A percentile compares a stretch with the other conserved stretches of the same genome.
These are phyloP conservation scores for Gambusia holbrooki DNA, from an alignment of 2,113 vertebrate genomes.

Conservation along the genomic window DNA sequence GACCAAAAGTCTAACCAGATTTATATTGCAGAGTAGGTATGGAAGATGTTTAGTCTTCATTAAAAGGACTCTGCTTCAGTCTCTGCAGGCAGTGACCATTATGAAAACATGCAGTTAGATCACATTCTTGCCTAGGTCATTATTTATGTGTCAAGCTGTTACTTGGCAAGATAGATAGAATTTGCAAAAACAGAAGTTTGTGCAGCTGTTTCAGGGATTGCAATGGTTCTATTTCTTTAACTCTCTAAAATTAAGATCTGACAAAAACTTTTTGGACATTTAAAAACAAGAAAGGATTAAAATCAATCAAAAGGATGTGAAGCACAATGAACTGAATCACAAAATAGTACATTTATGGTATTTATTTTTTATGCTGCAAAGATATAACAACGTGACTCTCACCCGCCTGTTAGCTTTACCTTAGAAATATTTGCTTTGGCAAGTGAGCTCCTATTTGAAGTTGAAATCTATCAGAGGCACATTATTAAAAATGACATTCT, in stretches of 20 bases:
- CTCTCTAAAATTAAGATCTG: slow-evolving; percentile 10
- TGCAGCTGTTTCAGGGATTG: background rate
- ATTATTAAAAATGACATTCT: background rate
- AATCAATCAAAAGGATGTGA: background rate
- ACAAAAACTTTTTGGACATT: background rate
- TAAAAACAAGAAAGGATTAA: background rate
- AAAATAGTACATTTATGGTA: background rate
- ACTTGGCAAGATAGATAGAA: background rate
- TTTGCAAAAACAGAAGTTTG: slow-evolving; percentile 10
- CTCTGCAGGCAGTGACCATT: background rate
- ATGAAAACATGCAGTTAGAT: slow-evolving; percentile 4
- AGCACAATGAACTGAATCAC: background rate
- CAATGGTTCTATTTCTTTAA: background rate
- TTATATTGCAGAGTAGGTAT: background rate
- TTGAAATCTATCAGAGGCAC: background rate
- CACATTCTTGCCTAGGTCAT: background rate
- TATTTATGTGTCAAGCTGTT: background rate
- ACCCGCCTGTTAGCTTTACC: background rate
- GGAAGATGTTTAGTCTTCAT: background rate
- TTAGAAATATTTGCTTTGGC: background rate
- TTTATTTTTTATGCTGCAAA: background rate
- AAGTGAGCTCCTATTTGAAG: background rate
- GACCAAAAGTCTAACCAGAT: too few relatives aligned
- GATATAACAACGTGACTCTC: background rate
- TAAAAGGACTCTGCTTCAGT: background rate